Evolutionary conservation across 2,113 vertebrate species (phyloP).

Genomic region (Hippocampus abdominalis): DNA sequence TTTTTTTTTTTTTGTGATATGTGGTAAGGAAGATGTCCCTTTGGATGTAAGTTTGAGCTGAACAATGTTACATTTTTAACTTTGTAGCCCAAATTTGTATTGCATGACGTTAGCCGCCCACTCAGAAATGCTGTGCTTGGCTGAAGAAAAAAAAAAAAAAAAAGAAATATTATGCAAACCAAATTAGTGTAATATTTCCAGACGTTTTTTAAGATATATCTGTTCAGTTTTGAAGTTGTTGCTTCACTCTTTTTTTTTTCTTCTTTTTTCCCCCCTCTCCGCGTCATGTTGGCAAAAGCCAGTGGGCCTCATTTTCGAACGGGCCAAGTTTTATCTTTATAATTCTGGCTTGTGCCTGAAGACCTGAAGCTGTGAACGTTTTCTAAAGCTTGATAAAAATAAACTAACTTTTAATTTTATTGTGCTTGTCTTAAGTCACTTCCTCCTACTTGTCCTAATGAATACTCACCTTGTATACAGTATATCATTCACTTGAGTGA

Average conservation of each 20-base stretch:
- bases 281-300: conserved; percentile 34
- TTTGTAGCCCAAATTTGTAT: conserved; percentile 17
- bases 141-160: not conserved
- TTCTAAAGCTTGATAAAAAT: conserved; percentile 78
- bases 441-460: not conserved
- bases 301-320: conserved; percentile 58
- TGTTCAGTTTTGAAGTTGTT: conserved; percentile 39
- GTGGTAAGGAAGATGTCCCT: conserved; percentile 29
- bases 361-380: conserved; percentile 83
- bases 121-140: conserved; percentile 10
- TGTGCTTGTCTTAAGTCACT: not conserved
- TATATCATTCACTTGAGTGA: no score
- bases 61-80: conserved; percentile 29
- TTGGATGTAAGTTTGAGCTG: conserved; percentile 20
- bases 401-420: conserved; percentile 67
- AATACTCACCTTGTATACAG: not conserved
- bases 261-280: conserved; percentile 28
- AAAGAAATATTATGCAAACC: conserved; percentile 54
- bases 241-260: conserved; percentile 9
- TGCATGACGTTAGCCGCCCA: not conserved
- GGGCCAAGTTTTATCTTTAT: conserved; percentile 53
- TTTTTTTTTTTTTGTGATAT: conserved; percentile 9
- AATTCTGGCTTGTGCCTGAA: conserved; percentile 76
- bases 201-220: conserved; percentile 51
- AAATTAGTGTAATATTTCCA: conserved; percentile 37